Evolutionary conservation across 2,888 invertebrate species (phyloP).

Genomic region (Epinotia demarniana): DNA sequence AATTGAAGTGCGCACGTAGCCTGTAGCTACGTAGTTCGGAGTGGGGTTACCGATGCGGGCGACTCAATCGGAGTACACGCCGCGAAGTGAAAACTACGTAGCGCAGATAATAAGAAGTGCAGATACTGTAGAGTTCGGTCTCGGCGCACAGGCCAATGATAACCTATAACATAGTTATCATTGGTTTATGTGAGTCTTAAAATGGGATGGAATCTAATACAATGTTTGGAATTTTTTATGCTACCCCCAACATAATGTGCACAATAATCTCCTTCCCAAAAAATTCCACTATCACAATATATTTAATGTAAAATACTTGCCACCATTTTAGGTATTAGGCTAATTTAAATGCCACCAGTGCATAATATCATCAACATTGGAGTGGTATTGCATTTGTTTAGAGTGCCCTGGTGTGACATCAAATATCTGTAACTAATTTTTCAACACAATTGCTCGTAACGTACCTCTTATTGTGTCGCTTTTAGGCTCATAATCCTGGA

Average conservation of each 20-base stretch:
- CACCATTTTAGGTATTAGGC: background rate
- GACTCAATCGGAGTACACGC: slow-evolving; percentile 80
- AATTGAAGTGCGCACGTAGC: slow-evolving; percentile 80
- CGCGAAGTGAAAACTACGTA: slow-evolving; percentile 83
- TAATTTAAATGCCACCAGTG: no score
- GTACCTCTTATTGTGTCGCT: no score
- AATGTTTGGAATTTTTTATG: slow-evolving; percentile 27
- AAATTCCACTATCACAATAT: slow-evolving; percentile 1
- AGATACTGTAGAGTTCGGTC: slow-evolving; percentile 83
- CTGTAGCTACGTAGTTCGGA: slow-evolving; percentile 81
- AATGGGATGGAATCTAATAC: slow-evolving; percentile 73
- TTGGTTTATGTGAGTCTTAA: slow-evolving; percentile 79
- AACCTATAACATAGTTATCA: slow-evolving; percentile 86
- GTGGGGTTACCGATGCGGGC: slow-evolving; percentile 80
- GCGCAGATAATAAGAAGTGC: slow-evolving; percentile 85
- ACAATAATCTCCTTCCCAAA: slow-evolving; percentile 7
- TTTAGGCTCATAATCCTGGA: no score
- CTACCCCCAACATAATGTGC: slow-evolving; percentile 34
- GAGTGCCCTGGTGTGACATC: no score
- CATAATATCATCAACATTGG: no score
- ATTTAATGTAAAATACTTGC: background rate
- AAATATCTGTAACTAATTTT: no score
- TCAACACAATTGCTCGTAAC: no score
- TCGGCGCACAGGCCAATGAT: slow-evolving; percentile 85
- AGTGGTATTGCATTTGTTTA: no score